Evolutionary conservation across 2,113 vertebrate species (phyloP).

Genomic region (Megaceryle torquata): DNA sequence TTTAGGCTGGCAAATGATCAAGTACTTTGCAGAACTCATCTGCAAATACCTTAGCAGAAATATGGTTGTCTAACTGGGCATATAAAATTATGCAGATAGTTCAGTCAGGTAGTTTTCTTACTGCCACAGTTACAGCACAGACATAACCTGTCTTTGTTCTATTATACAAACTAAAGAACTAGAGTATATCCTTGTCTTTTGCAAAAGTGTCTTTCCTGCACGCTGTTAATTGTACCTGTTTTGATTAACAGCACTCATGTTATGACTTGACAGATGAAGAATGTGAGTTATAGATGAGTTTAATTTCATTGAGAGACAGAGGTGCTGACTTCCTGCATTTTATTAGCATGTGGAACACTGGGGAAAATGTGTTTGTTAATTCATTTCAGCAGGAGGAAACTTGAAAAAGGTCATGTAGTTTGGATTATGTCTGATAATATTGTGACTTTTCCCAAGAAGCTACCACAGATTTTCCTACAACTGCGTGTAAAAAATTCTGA

Average conservation of each 20-base stretch:
- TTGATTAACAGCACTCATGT: not conserved
- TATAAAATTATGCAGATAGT: not conserved
- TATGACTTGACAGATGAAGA: not conserved
- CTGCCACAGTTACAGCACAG: not conserved
- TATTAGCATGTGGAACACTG: not conserved
- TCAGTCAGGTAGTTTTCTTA: not conserved
- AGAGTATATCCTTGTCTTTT: not conserved
- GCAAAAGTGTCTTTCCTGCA: not conserved
- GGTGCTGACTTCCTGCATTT: not conserved
- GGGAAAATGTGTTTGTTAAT: not conserved
- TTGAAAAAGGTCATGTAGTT: not conserved
- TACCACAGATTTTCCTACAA: not conserved
- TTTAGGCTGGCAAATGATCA: not conserved
- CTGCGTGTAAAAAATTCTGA: not conserved
- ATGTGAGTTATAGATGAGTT: not conserved
- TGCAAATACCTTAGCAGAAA: not conserved
- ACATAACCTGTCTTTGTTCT: not conserved
- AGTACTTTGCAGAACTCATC: not conserved
- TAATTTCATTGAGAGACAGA: conserved; percentile 4
- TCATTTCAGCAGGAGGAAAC: not conserved
- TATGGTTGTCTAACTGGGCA: not conserved
- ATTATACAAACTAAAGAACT: not conserved
- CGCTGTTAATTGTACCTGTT: not conserved
- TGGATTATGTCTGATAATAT: not conserved
- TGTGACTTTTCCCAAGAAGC: not conserved